Evolutionary conservation across 2,888 invertebrate species (phyloP).

Genomic region (Byasa hedistus): DNA sequence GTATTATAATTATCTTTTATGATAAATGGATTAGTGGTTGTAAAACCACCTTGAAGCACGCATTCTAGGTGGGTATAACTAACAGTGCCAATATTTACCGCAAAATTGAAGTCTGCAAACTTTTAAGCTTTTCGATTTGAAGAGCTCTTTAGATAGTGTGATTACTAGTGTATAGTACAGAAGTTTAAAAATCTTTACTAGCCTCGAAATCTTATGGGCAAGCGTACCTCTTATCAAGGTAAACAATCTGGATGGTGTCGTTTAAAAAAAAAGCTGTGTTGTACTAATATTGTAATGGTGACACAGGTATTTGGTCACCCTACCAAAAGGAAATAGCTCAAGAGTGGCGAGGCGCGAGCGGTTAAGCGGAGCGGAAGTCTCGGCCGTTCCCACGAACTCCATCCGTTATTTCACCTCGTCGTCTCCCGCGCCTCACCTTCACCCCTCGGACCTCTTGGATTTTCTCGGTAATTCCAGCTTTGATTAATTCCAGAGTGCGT

Average conservation of each 20-base stretch:
- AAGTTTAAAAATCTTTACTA: background rate
- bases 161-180: background rate
- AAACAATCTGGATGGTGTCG: too few species aligned
- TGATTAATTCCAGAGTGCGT: conserved; percentile 19
- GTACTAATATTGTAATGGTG: background rate
- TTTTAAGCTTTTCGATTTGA: background rate
- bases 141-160: background rate
- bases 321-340: conserved; percentile 73
- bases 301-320: conserved; percentile 53
- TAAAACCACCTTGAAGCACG: background rate
- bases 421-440: conserved; percentile 36
- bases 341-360: conserved; percentile 65
- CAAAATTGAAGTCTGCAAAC: background rate
- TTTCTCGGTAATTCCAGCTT: conserved; percentile 43
- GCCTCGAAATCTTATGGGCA: background rate
- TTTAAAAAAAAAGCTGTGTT: background rate
- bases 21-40: background rate
- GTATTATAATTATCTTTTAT: background rate
- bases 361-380: conserved; percentile 70
- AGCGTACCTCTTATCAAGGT: background rate
- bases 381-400: conserved; percentile 78
- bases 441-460: conserved; percentile 35
- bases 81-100: background rate
- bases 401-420: conserved; percentile 76
- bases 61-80: background rate